A percentile compares a stretch with the other conserved stretches of the same genome.
These are phyloP conservation scores for Chelonus insularis DNA, from an alignment of 1,140 invertebrate genomes.

Conservation along the genomic window DNA sequence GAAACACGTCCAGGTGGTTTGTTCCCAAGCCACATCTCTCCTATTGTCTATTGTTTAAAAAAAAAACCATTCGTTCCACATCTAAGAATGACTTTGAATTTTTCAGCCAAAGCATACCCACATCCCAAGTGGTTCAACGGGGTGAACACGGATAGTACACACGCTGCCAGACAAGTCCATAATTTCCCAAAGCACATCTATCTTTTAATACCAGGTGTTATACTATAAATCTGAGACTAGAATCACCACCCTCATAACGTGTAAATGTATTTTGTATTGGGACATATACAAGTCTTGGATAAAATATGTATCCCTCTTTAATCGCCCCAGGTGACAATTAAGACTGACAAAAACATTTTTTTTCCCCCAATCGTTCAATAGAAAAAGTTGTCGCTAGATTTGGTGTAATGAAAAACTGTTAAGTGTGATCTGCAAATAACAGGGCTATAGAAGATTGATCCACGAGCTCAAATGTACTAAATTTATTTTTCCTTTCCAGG, in stretches of 20 bases:
- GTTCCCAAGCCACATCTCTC: background rate
- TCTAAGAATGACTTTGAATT: conserved; percentile 12
- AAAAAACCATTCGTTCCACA: conserved; percentile 16
- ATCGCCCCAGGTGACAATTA: conserved; percentile 23
- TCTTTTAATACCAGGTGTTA: conserved; percentile 13
- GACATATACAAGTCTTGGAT: no score
- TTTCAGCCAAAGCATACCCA: background rate
- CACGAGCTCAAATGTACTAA: background rate
- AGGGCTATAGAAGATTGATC: background rate
- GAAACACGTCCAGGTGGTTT: conserved; percentile 20
- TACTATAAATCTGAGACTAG: no score
- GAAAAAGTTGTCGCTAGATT: background rate
- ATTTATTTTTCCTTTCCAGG: background rate
- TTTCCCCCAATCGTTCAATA: background rate
- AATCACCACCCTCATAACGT: no score
- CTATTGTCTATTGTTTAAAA: conserved; percentile 18
- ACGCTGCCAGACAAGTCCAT: background rate
- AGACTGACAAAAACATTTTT: background rate
- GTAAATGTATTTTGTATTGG: no score
- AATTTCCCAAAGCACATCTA: background rate
- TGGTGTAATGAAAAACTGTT: background rate
- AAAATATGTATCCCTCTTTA: no score
- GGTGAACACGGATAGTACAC: background rate
- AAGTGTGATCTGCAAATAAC: background rate
- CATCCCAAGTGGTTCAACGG: background rate